Percentiles rank a stretch among this genome's conserved stretches.
These are phyloP conservation scores for Ectemnius cavifrons DNA, from an alignment of 2,888 invertebrate genomes.

Conservation along the genomic window DNA sequence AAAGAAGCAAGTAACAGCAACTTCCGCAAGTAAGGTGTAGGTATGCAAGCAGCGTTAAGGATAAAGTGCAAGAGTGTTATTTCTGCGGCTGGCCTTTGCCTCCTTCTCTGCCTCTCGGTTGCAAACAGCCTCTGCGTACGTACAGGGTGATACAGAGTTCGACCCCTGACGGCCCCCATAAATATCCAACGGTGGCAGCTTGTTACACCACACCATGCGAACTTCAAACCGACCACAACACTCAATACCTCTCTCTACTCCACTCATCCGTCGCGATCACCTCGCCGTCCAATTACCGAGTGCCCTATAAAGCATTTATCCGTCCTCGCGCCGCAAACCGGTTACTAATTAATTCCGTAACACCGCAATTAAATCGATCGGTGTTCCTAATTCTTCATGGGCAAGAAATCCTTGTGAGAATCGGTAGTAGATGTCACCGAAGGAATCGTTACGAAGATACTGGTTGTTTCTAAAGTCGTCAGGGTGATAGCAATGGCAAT, in stretches of 20 bases:
- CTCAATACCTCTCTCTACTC: conserved; percentile 63
- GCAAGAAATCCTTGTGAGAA: background rate
- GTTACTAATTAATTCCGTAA: too few relatives aligned
- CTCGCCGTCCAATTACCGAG: conserved; percentile 45
- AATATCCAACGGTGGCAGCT: conserved; percentile 76
- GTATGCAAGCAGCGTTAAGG: conserved; percentile 47
- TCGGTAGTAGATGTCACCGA: background rate
- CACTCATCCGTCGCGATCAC: conserved; percentile 47
- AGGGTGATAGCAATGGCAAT: background rate
- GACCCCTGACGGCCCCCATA: conserved; percentile 75
- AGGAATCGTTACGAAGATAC: background rate
- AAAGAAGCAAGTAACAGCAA: conserved; percentile 4
- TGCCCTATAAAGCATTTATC: conserved; percentile 31
- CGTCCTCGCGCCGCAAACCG: conserved; percentile 4
- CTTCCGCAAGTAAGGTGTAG: background rate
- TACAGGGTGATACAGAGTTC: conserved; percentile 58
- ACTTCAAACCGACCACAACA: conserved; percentile 73
- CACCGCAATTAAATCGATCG: background rate
- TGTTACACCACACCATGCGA: conserved; percentile 73
- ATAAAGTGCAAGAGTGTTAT: conserved; percentile 69
- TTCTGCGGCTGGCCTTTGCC: conserved; percentile 44
- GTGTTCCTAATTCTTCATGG: background rate
- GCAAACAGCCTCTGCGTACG: conserved; percentile 31
- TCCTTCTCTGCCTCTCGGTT: conserved; percentile 8
- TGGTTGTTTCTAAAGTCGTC: background rate